These are phyloP conservation scores for Meteorus cinctellus DNA, from an alignment of 2,888 invertebrate genomes.

Conservation along the genomic window DNA sequence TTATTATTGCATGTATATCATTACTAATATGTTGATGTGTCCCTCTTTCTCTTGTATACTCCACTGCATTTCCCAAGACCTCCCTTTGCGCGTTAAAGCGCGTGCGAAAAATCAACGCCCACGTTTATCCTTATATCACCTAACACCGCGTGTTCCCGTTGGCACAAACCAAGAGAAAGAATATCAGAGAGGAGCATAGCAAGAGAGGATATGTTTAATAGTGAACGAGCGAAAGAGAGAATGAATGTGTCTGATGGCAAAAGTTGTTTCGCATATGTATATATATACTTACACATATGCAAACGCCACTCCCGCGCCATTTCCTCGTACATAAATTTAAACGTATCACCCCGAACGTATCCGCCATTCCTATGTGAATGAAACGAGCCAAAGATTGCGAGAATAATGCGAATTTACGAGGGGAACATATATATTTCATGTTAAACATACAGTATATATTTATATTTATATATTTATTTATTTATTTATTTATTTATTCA, in stretches of 20 bases:
- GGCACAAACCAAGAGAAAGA: constrained; percentile 18
- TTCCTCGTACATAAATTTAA: constrained; percentile 68
- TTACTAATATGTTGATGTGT: constrained; percentile 34
- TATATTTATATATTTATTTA: neutral
- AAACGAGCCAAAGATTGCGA: constrained; percentile 33
- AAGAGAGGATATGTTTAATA: neutral
- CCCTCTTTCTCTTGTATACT: constrained; percentile 29
- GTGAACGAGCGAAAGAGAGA: constrained; percentile 29
- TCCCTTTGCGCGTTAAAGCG: constrained; percentile 51
- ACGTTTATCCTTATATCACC: constrained; percentile 66
- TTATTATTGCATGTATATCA: constrained; percentile 15
- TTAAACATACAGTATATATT: neutral
- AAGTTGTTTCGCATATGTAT: constrained; percentile 53
- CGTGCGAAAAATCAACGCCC: constrained; percentile 55
- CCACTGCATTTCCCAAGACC: constrained; percentile 46
- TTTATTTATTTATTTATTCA: too few relatives aligned
- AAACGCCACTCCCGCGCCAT: constrained; percentile 52
- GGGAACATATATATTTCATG: constrained; percentile 3
- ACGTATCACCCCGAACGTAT: constrained; percentile 52
- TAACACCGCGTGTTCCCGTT: constrained; percentile 57
- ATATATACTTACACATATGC: neutral
- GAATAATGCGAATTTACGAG: constrained; percentile 10
- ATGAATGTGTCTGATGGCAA: constrained; percentile 47
- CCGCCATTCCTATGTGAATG: constrained; percentile 36
- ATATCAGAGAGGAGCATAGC: neutral